Evolutionary conservation across 2,888 invertebrate genomes (phyloP).

Genomic region (Stictocephala bisonia): DNA sequence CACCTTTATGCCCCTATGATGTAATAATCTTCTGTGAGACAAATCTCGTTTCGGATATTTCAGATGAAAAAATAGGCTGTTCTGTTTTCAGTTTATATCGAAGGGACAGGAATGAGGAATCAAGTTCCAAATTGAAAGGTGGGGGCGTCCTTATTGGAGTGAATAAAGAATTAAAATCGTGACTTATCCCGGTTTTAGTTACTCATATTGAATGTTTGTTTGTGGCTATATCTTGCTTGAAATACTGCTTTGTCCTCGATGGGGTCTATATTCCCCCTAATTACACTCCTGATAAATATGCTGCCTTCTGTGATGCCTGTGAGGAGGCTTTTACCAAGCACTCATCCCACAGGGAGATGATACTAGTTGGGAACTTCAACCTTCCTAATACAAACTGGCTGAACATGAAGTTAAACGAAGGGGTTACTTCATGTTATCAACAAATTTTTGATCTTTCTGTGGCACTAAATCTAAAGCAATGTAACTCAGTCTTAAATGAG

Average conservation of each 20-base stretch:
- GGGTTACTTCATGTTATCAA: not conserved
- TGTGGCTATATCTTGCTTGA: not conserved
- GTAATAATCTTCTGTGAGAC: slow-evolving; percentile 3
- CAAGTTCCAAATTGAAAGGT: not conserved
- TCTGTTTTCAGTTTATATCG: slow-evolving; percentile 5
- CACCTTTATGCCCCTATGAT: not conserved
- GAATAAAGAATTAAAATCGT: not conserved
- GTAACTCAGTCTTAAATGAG: slow-evolving; percentile 4
- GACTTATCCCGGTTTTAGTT: not conserved
- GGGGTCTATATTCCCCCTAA: slow-evolving; percentile 11
- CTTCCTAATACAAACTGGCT: not conserved
- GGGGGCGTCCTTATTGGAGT: slow-evolving; percentile 10
- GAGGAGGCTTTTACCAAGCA: not conserved
- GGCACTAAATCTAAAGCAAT: not conserved
- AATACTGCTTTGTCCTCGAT: not conserved
- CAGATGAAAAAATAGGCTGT: not conserved
- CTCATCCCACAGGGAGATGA: not conserved
- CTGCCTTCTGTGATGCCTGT: slow-evolving; percentile 12
- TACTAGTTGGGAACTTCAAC: not conserved
- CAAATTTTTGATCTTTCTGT: not conserved
- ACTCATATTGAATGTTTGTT: slow-evolving; percentile 2
- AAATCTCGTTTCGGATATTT: not conserved
- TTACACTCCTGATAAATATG: not conserved
- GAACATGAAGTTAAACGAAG: not conserved
- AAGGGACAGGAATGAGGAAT: slow-evolving; percentile 13